These are phyloP conservation scores for Asteroscopus sphinx DNA, from an alignment of 2,888 invertebrate species.

Conservation along the genomic window DNA sequence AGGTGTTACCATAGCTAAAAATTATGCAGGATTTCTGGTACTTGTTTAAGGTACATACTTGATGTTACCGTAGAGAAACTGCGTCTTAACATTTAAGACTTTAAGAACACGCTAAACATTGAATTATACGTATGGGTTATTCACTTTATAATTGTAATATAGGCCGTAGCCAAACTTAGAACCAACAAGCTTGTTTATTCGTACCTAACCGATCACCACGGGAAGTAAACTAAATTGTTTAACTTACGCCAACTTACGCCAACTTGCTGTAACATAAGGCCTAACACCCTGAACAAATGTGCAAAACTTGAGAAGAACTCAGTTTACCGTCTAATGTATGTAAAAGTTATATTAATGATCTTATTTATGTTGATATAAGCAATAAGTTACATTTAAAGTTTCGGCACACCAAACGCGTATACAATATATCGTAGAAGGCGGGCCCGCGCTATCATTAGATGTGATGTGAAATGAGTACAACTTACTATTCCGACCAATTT, in stretches of 20 bases:
- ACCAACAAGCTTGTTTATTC: conserved; percentile 46
- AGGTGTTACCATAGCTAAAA: too few species aligned
- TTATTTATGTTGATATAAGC: conserved; percentile 33
- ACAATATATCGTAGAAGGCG: too few species aligned
- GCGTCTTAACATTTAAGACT: too few species aligned
- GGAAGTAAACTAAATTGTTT: conserved; percentile 50
- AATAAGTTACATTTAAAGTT: conserved; percentile 13
- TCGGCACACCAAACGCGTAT: too few species aligned
- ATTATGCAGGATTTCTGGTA: too few species aligned
- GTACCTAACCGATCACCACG: conserved; percentile 41
- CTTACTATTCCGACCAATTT: too few species aligned
- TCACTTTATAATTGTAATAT: conserved; percentile 17
- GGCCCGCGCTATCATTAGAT: too few species aligned
- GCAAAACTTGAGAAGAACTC: conserved; percentile 59
- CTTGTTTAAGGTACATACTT: too few species aligned
- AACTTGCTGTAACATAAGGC: conserved; percentile 56
- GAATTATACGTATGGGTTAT: not conserved
- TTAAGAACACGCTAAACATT: too few species aligned
- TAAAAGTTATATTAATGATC: conserved; percentile 36
- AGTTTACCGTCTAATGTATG: conserved; percentile 43
- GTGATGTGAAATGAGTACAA: too few species aligned
- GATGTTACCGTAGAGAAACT: too few species aligned
- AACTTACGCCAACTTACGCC: conserved; percentile 46
- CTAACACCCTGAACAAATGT: conserved; percentile 63
- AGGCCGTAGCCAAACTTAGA: conserved; percentile 22